Conservation (phyloP, 2,113 vertebrate species). For the Neopipo cinnamomea region DNA sequence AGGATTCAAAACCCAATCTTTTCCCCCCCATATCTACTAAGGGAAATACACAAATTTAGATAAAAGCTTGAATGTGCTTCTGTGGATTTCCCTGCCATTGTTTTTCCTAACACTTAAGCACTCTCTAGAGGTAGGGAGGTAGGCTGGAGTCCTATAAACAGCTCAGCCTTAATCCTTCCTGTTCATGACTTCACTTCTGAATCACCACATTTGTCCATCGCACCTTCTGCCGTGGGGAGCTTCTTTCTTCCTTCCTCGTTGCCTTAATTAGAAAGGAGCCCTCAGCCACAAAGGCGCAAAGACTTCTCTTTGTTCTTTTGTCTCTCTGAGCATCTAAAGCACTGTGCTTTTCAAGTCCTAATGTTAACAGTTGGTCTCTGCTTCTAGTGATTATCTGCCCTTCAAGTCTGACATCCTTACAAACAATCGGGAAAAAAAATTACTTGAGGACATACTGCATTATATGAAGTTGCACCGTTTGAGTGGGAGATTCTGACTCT, state of each 20-base stretch:
- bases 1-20: background rate
- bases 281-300: background rate
- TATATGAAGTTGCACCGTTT: background rate
- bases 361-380: background rate
- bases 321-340: background rate
- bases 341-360: background rate
- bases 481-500: background rate
- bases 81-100: conserved; percentile 14
- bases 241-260: conserved; percentile 42
- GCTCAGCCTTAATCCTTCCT: conserved; percentile 36
- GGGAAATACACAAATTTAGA: background rate
- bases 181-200: conserved; percentile 30
- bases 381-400: background rate
- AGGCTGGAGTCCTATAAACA: background rate
- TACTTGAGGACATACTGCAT: background rate
- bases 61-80: background rate
- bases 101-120: background rate
- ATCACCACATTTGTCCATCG: background rate
- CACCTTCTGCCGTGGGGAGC: background rate
- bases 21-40: background rate
- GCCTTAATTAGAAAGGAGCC: conserved; percentile 20
- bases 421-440: background rate
- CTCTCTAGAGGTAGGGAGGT: conserved; percentile 9
- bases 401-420: background rate
- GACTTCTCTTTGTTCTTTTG: conserved; percentile 13